phyloP scores from a whole-genome alignment of 2,888 invertebrate species.

The Nipponacmea schrenckii region DNA sequence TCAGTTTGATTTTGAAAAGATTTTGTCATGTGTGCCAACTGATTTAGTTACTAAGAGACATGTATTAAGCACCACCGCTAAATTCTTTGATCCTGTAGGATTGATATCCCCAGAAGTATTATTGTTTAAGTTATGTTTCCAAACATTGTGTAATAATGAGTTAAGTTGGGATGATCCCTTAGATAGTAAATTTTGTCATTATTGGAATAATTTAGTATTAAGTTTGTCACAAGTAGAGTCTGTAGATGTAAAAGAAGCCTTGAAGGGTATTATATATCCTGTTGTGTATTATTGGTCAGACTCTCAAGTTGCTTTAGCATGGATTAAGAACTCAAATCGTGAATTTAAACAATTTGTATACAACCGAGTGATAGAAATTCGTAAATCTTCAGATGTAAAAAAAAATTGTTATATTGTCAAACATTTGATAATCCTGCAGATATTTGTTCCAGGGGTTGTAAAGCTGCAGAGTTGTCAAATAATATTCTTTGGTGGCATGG shows the following conservation, averaged over 20 bases:
- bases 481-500: background rate
- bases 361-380: background rate
- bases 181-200: too few relatives aligned
- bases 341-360: background rate
- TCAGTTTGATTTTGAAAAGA: too few relatives aligned
- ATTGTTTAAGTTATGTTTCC: background rate
- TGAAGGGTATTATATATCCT: background rate
- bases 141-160: background rate
- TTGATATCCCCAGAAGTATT: background rate
- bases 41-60: too few relatives aligned
- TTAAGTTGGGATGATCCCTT: background rate
- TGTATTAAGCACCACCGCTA: too few relatives aligned
- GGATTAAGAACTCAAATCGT: background rate
- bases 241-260: background rate
- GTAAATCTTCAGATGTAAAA: background rate
- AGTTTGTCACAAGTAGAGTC: too few relatives aligned
- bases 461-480: background rate
- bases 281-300: background rate
- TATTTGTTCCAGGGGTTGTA: too few relatives aligned
- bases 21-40: too few relatives aligned
- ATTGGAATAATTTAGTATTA: too few relatives aligned
- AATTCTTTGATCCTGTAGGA: background rate
- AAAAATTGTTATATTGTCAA: background rate
- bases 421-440: background rate
- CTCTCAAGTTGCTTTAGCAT: background rate